These are phyloP conservation scores for Macrophya alboannulata DNA, from an alignment of 2,888 invertebrate genomes.

Conservation along the genomic window DNA sequence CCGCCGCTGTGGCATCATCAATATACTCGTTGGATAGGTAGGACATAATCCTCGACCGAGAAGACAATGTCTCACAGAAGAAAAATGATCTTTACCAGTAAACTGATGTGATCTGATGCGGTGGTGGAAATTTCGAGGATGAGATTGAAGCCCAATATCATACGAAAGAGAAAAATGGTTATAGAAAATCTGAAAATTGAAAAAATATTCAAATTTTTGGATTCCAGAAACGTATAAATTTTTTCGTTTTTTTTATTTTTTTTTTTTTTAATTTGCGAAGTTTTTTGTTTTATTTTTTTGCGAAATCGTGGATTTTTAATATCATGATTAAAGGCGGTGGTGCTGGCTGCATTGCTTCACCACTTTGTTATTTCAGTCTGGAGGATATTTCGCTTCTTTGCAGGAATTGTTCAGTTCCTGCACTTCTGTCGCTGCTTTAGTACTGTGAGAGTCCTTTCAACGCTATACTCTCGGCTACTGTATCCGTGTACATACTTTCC, in stretches of 20 bases:
- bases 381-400: slow-evolving; percentile 73
- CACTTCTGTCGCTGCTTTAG: neutral
- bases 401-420: neutral
- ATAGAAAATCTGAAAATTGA: neutral
- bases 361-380: slow-evolving; percentile 79
- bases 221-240: too few species aligned
- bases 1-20: slow-evolving; percentile 17
- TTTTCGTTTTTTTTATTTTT: too few species aligned
- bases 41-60: slow-evolving; percentile 38
- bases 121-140: neutral
- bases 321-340: slow-evolving; percentile 79
- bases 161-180: neutral
- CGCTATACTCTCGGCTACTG: neutral
- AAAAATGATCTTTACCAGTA: slow-evolving; percentile 39
- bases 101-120: neutral
- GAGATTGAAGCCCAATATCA: neutral
- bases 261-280: neutral
- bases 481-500: neutral
- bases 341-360: slow-evolving; percentile 71
- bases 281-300: too few species aligned
- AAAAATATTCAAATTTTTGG: too few species aligned
- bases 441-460: neutral
- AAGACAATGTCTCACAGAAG: slow-evolving; percentile 50
- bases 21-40: neutral
- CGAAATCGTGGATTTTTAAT: slow-evolving; percentile 79